Conservation (phyloP, 2,797 vertebrate genomes). For the Spinus olivaceus region DNA sequence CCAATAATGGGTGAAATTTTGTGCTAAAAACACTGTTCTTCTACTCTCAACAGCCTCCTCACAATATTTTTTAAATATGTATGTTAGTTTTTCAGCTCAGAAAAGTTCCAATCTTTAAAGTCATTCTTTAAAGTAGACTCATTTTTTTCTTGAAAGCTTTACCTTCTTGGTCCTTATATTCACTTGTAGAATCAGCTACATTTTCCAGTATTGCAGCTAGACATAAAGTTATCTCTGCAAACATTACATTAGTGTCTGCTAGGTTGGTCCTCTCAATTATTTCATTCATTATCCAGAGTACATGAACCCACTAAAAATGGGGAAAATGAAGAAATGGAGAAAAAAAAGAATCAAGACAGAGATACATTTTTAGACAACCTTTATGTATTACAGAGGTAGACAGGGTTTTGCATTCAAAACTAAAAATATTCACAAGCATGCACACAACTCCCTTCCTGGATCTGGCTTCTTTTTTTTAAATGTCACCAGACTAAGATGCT, state of each 20-base stretch:
- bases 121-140: neutral
- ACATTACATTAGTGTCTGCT: constrained; percentile 72
- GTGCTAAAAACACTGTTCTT: neutral
- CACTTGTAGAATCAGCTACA: constrained; percentile 63
- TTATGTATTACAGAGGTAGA: neutral
- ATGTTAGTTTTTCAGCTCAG: neutral
- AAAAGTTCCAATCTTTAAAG: neutral
- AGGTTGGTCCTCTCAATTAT: constrained; percentile 77
- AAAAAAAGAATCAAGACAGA: neutral
- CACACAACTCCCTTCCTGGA: neutral
- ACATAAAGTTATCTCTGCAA: constrained; percentile 81
- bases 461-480: neutral
- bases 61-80: neutral
- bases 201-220: constrained; percentile 80
- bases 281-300: constrained; percentile 85
- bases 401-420: neutral
- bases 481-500: neutral
- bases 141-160: constrained; percentile 1
- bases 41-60: neutral
- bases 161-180: constrained; percentile 70
- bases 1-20: neutral
- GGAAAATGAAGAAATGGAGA: neutral
- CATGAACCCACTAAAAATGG: constrained; percentile 82
- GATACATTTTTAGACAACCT: neutral
- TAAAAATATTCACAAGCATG: neutral